These are phyloP conservation scores for Raja brachyura DNA, from an alignment of 2,113 vertebrate genomes.

Conservation along the genomic window DNA sequence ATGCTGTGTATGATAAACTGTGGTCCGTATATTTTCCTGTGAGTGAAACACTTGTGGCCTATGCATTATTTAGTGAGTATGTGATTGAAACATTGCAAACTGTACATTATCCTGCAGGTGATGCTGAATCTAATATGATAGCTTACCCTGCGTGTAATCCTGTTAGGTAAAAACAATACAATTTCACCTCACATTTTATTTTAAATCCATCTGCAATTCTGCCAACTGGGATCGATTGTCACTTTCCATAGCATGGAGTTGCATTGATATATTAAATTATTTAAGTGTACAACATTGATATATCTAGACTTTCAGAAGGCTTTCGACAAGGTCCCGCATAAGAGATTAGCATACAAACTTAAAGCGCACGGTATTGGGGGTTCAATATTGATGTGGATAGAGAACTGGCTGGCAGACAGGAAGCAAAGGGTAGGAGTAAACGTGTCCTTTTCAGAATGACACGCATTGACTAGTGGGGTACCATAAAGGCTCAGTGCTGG, in stretches of 20 bases:
- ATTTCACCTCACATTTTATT: not conserved
- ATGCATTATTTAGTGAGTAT: not conserved
- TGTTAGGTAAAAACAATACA: not conserved
- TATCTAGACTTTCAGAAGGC: too few species aligned
- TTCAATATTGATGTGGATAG: too few species aligned
- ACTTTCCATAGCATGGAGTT: not conserved
- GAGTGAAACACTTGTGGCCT: not conserved
- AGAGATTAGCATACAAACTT: too few species aligned
- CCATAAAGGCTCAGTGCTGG: too few species aligned
- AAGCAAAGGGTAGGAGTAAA: too few species aligned
- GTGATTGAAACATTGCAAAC: not conserved
- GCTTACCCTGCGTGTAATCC: not conserved
- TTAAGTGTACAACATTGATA: not conserved
- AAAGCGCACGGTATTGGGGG: too few species aligned
- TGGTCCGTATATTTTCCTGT: not conserved
- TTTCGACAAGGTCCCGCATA: too few species aligned
- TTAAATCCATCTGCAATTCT: not conserved
- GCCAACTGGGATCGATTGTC: not conserved
- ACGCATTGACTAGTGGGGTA: too few species aligned
- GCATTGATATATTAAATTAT: not conserved
- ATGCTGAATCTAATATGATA: not conserved
- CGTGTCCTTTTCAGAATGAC: too few species aligned
- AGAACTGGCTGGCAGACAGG: too few species aligned
- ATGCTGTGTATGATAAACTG: not conserved
- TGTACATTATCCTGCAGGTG: not conserved